Evolutionary conservation across 2,888 invertebrate species (phyloP).

Genomic region (Vannuccia rotundouncinata): DNA sequence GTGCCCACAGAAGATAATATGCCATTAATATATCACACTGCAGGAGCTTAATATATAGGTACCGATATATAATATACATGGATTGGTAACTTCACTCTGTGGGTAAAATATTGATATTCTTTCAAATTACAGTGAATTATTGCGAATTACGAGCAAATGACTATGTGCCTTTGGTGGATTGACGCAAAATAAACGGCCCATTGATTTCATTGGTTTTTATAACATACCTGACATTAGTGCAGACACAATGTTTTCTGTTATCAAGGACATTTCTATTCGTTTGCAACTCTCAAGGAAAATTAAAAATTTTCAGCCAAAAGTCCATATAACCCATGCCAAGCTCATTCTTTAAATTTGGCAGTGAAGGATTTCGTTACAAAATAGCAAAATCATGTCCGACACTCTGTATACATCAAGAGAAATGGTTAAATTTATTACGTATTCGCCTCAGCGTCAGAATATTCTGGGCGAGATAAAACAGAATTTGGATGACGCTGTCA

Average conservation of each 20-base stretch:
- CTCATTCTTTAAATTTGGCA: constrained; percentile 8
- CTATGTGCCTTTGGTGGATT: constrained; percentile 25
- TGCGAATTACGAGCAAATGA: constrained; percentile 10
- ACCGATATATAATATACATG: neutral
- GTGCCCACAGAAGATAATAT: no score
- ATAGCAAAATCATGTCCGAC: neutral
- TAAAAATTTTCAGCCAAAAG: neutral
- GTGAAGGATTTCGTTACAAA: constrained; percentile 4
- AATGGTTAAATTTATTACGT: neutral
- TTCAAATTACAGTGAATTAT: no score
- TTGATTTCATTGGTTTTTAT: constrained; percentile 30
- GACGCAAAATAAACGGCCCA: neutral
- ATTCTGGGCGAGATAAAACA: neutral
- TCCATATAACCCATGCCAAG: neutral
- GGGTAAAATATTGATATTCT: no score
- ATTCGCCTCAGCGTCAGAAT: neutral
- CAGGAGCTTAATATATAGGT: neutral
- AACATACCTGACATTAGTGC: constrained; percentile 9
- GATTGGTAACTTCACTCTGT: no score
- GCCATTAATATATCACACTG: no score
- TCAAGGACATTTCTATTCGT: constrained; percentile 21
- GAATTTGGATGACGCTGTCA: neutral
- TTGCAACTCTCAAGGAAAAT: constrained; percentile 14
- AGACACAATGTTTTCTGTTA: constrained; percentile 27
- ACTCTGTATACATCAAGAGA: constrained; percentile 11